These are phyloP conservation scores for Caenorhabditis sp. DNA, from an alignment of 2,888 invertebrate species.

Conservation along the genomic window DNA sequence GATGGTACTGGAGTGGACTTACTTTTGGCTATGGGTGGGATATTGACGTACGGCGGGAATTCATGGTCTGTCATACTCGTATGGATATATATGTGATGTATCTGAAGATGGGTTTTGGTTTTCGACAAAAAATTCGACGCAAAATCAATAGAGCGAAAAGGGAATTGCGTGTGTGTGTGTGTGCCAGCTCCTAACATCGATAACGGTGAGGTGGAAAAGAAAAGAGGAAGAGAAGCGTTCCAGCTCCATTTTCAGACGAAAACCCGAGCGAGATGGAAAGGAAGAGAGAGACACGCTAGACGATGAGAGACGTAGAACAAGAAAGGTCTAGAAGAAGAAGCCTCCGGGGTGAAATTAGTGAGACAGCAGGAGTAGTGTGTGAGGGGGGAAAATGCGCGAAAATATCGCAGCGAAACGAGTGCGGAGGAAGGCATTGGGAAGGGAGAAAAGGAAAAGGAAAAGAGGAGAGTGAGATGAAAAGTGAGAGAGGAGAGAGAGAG, in stretches of 20 bases:
- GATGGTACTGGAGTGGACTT: not conserved
- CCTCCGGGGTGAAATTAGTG: conserved; percentile 40
- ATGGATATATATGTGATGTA: conserved; percentile 16
- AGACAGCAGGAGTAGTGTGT: not conserved
- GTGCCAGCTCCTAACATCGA: not conserved
- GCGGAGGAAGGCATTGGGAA: too few species aligned
- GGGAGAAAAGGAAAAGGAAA: conserved; percentile 13
- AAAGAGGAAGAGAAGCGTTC: too few species aligned
- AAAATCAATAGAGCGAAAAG: too few species aligned
- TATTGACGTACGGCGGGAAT: conserved; percentile 53
- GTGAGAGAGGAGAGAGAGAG: conserved; percentile 26
- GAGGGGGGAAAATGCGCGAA: conserved; percentile 42
- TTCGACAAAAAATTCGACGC: too few species aligned
- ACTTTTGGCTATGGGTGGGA: conserved; percentile 61
- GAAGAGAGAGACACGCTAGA: not conserved
- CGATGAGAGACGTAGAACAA: conserved; percentile 26
- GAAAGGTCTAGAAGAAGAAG: not conserved
- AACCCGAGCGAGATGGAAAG: too few species aligned
- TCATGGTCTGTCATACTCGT: too few species aligned
- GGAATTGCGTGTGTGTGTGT: too few species aligned
- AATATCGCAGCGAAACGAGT: conserved; percentile 17
- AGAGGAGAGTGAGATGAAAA: not conserved
- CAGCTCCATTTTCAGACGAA: too few species aligned
- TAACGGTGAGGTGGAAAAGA: not conserved
- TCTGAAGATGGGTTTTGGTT: too few species aligned